phyloP scores from a whole-genome alignment of 1,140 invertebrate genomes.

The Diabrotica virgifera region DNA sequence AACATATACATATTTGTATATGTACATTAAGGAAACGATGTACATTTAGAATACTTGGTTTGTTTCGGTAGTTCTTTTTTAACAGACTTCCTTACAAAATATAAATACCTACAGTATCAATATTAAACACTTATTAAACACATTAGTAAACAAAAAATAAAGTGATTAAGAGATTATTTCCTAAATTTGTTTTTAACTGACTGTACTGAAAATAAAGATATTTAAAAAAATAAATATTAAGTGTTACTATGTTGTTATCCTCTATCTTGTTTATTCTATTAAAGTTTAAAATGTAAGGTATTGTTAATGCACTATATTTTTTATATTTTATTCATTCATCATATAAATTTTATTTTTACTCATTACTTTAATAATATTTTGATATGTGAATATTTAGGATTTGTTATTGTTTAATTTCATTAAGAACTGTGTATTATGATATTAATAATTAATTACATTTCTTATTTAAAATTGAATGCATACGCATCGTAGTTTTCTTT shows the following conservation, averaged over 20 bases:
- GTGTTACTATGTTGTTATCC: constrained; percentile 40
- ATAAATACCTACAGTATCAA: no score
- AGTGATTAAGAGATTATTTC: neutral
- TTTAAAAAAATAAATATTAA: constrained; percentile 23
- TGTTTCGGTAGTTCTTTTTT: no score
- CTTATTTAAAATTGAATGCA: no score
- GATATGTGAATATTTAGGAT: constrained; percentile 32
- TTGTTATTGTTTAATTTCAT: constrained; percentile 34
- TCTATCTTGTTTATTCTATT: constrained; percentile 43
- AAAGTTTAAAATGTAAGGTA: constrained; percentile 38
- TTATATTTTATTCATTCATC: constrained; percentile 21
- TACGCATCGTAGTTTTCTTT: no score
- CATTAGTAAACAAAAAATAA: no score
- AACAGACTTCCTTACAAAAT: no score
- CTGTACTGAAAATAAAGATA: neutral
- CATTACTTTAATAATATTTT: constrained; percentile 29
- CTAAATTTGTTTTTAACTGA: constrained; percentile 7
- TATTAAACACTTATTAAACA: no score
- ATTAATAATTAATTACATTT: no score
- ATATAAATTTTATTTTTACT: constrained; percentile 23
- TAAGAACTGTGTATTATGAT: constrained; percentile 28
- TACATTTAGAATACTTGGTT: no score
- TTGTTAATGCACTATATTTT: constrained; percentile 36
- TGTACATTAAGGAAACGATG: no score
- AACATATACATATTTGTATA: no score